Base-by-base conservation (phyloP, 1,140 invertebrate genomes). In the Melitaea cinxia region DNA sequence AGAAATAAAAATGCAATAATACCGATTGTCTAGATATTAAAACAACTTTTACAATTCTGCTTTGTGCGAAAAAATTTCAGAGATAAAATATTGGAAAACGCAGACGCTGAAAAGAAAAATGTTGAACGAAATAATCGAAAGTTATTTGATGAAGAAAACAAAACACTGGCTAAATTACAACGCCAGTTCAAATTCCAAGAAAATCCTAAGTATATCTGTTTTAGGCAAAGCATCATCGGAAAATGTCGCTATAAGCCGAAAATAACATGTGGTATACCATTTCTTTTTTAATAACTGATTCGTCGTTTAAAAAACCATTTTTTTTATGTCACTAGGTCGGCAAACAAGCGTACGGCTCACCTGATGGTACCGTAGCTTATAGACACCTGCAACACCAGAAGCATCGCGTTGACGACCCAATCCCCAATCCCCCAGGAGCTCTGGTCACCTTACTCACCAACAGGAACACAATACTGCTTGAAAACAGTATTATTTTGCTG, bases 111-210 rank as follows among this genome's bases (percentile, higher is more conserved):
- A 14, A 58, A 2, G 10, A 58, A 47, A 47, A 14, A 10, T 39
- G 2, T 17, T 12, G 24, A 30, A 30, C 35, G 26, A 9, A 58
- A 47, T 1, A 30, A 19, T n/a, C 23, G 24, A 12, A 58, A 24
- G 5, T 42, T 21, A 10, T 12, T 58, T 14, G 39, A 58, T 30
- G 26, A 58, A 47, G 39, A 58, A 17, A 58, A 58, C 37, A 58
- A 58, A 21, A 14, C 24, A 12, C 24, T 58, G 28, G 37, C 37
- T 14, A 12, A 58, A 30, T 47, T 58, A 17, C n/a, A 58, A 14
- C 3, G 26, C 5, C 1, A 50, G n/a, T 14, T 50, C 5, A 26
- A 50, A 24, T 14, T 7, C 6, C 21, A 50, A 54, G 17, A 54
- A 35, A 37, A 54, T 35, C 35, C 12, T 0, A 30, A 17, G 37